Evolutionary conservation across 2,888 invertebrate genomes (phyloP), one percentile per base, ranked within the genome.

Genomic region (Hypercompe scribonia): DNA sequence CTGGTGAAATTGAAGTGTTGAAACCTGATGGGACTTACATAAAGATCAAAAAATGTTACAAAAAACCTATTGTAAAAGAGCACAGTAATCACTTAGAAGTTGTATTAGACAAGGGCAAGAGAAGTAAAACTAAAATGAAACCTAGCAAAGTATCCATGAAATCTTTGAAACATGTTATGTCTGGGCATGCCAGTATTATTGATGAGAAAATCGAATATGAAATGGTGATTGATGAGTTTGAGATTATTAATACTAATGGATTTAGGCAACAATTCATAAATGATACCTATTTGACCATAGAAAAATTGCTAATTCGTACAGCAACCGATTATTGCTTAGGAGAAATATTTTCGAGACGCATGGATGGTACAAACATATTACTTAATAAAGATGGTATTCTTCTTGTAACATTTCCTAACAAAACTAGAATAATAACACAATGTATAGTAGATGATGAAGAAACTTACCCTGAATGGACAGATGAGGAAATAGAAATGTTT

Each of bases 291-390:
- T 79, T 79, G 76, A 79, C 88, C 66, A 85, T 91, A 70, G 93
- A 94, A 84, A 92, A 90, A 75, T 77, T 95, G 36, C 83, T 95
- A 4, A 89, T 92, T 68, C 90, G 91, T 73, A 94, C 93, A 24
- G 94, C 94, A n/a, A 93, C 93, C 24, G 95, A 96, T 85, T 94
- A 89, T 85, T 91, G 90, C 76, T 78, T 92, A 66, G 93, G 92
- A 21, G 95, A 96, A 88, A 84, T 95, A 76, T 95, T 92, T 87
- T 91, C 94, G 10, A 92, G 91, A 50, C 90, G 95, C 33, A 92
- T 92, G 90, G 95, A 95, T 85, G 95, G 95, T 10, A 94, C 93
- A 11, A 89, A 88, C 81, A 88, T 86, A 69, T 85, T 95, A 63
- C 78, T 94, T n/a, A 95, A 94, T 85, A 92, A 92, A 84, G 90